Base-by-base conservation (phyloP, 2,797 vertebrate genomes). In the Tapirus indicus region DNA sequence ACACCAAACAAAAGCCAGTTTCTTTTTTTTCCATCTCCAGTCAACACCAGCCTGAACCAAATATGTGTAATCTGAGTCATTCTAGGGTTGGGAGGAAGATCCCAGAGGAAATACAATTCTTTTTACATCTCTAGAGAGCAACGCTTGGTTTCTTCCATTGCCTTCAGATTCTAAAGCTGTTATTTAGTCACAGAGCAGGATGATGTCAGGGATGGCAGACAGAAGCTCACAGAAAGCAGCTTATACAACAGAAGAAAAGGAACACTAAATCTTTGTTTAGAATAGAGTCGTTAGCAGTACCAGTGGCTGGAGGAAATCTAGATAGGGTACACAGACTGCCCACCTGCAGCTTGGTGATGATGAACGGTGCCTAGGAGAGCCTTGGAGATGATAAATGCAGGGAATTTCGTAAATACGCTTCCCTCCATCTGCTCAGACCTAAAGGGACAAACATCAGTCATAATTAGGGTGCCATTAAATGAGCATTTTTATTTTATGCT, bases 401-500 rank as follows among this genome's bases (percentile, higher is more conserved):
- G 54, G 20, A 47, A 62, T 32, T 49, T 35, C 38, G 10, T 47
- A 23, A 68, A 47, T 35, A 47, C 11, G 6, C 25, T 21, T 74
- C 27, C 21, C 58, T 44, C 35, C 52, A 35, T 58, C 29, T 21
- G 20, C 78, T 56, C 44, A 7, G 20, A 56, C 56, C 8, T 54
- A 72, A 62, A 86, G 66, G n/a, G 41, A 44, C 35, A 44, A 87
- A 47, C 58, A 27, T 11, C 54, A 47, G 38, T 56, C 2, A 2
- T 10, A 18, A 77, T 58, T 38, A 5, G 47, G 17, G 13, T 54
- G 32, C 25, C 41, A 25, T 83, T 29, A 87, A 58, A 92, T 44
- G 71, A 93, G 66, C 56, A 72, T n/a, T 69, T 93, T 93, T 66
- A 82, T 68, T 32, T 68, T 84, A 44, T 29, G 29, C 47, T 96